Evolutionary conservation across 23 tunicate genomes (phyloP).

Genomic region (Trididemnum clinides): DNA sequence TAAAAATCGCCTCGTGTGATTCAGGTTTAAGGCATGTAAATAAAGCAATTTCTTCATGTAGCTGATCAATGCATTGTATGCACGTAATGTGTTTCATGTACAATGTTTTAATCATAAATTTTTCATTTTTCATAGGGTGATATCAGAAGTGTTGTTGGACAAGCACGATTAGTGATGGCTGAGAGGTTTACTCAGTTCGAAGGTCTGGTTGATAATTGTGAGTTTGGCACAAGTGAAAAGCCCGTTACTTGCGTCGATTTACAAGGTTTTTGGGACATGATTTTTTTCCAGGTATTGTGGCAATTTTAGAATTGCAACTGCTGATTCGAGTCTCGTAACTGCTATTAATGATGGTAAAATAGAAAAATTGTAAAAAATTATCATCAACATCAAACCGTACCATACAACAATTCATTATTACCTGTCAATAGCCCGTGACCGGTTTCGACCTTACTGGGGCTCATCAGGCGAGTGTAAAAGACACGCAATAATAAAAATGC

Average conservation of each 20-base stretch:
- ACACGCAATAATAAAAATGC: no score
- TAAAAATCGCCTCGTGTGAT: no score
- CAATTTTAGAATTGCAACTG: no score
- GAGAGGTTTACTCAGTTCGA: slow-evolving; percentile 80
- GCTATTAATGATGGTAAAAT: no score
- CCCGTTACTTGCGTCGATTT: slow-evolving; percentile 68
- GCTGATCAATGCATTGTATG: neutral
- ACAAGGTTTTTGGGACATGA: slow-evolving; percentile 98
- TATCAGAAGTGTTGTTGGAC: slow-evolving; percentile 75
- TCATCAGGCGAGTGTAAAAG: no score
- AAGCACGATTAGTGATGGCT: slow-evolving; percentile 67
- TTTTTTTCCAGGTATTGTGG: slow-evolving; percentile 86
- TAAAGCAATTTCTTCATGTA: neutral
- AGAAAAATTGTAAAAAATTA: no score
- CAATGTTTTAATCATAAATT: neutral
- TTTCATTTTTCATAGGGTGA: slow-evolving; percentile 62
- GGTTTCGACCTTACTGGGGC: no score
- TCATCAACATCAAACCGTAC: no score
- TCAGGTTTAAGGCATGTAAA: no score
- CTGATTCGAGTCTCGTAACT: no score
- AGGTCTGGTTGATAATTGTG: slow-evolving; percentile 74
- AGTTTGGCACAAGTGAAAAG: slow-evolving; percentile 79
- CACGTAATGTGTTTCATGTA: neutral
- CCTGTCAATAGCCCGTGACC: no score
- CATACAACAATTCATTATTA: no score